Percentiles rank a stretch among this genome's conserved stretches.
These are phyloP conservation scores for Eumerus sabulonum DNA, from an alignment of 2,888 invertebrate species.

Conservation along the genomic window DNA sequence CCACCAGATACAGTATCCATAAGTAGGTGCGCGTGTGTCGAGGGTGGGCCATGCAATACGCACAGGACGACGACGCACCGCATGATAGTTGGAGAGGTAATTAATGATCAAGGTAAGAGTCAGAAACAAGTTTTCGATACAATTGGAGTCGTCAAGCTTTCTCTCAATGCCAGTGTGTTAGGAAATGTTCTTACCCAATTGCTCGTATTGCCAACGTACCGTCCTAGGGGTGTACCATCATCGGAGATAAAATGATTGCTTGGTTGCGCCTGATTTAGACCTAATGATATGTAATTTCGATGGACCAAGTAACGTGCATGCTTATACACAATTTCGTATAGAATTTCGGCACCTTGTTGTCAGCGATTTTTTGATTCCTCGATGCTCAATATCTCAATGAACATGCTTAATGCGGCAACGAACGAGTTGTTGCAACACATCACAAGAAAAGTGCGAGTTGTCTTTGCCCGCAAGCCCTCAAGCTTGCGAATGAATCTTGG, in stretches of 20 bases:
- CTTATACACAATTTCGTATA: slow-evolving; percentile 70
- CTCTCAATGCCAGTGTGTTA: slow-evolving; percentile 24
- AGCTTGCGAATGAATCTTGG: no score
- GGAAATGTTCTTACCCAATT: no score
- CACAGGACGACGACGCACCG: slow-evolving; percentile 18
- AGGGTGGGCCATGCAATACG: slow-evolving; percentile 58
- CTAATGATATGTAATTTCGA: slow-evolving; percentile 77
- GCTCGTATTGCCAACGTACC: no score
- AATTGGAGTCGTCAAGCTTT: slow-evolving; percentile 63
- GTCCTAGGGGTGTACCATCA: slow-evolving; percentile 28
- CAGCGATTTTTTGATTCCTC: slow-evolving; percentile 14
- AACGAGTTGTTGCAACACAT: slow-evolving; percentile 33
- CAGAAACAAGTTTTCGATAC: slow-evolving; percentile 53
- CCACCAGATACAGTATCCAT: neutral
- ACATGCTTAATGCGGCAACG: slow-evolving; percentile 23
- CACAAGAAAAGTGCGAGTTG: slow-evolving; percentile 57
- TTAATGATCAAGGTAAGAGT: slow-evolving; percentile 35
- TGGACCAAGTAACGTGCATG: slow-evolving; percentile 69
- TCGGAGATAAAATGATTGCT: slow-evolving; percentile 72
- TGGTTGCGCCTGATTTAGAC: slow-evolving; percentile 73
- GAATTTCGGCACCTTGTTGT: slow-evolving; percentile 68
- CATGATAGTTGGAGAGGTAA: slow-evolving; percentile 50
- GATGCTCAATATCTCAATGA: slow-evolving; percentile 30
- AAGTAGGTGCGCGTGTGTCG: slow-evolving; percentile 16
- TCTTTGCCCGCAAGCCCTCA: slow-evolving; percentile 46